Evolutionary conservation across 2,888 invertebrate genomes (phyloP).

Genomic region (Andrena camellia): DNA sequence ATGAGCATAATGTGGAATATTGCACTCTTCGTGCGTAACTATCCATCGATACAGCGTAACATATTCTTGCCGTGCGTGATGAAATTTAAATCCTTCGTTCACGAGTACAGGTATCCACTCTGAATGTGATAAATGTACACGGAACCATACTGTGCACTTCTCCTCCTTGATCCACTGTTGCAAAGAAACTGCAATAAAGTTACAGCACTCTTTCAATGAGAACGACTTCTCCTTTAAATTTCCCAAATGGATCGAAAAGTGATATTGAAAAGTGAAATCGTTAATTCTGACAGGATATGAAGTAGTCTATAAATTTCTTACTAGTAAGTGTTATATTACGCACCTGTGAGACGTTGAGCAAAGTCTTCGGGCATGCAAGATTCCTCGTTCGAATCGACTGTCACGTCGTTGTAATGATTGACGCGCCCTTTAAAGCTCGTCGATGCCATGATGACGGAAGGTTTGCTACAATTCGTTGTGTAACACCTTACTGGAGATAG

Average conservation of each 20-base stretch:
- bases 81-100: slow-evolving; percentile 93
- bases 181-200: slow-evolving; percentile 88
- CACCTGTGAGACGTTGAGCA: slow-evolving; percentile 87
- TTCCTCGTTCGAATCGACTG: slow-evolving; percentile 89
- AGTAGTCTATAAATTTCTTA: slow-evolving; percentile 3
- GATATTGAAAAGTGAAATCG: not conserved
- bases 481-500: not conserved
- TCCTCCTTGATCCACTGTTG: slow-evolving; percentile 88
- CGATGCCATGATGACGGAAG: slow-evolving; percentile 58
- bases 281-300: not conserved
- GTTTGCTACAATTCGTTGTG: slow-evolving; percentile 17
- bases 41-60: slow-evolving; percentile 95
- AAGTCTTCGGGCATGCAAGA: slow-evolving; percentile 87
- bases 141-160: slow-evolving; percentile 93
- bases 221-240: not conserved
- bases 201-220: not conserved
- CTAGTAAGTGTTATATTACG: not conserved
- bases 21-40: slow-evolving; percentile 87
- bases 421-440: slow-evolving; percentile 85
- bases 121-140: slow-evolving; percentile 89
- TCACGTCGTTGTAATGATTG: slow-evolving; percentile 91
- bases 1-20: slow-evolving; percentile 93
- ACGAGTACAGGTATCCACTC: slow-evolving; percentile 92
- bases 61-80: slow-evolving; percentile 92
- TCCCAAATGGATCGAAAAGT: not conserved